Evolutionary conservation across 2,888 invertebrate species (phyloP), one percentile per base, ranked within the genome.

Genomic region (Conops quadrifasciatus): DNA sequence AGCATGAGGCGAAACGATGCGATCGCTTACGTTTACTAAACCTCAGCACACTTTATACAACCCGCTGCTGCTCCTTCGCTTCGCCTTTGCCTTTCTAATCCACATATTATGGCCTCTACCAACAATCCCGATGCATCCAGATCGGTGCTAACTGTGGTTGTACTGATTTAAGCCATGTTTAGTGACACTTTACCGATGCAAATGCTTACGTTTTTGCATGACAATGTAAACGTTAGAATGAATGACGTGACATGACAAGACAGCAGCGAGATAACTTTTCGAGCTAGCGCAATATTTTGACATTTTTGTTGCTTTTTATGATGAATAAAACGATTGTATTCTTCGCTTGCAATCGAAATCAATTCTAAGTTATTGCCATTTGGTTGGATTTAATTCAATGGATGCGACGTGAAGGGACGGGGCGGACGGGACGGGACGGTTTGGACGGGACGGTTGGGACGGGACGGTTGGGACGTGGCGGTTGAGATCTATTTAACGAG

Each of bases 151-250:
- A 53, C 15, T 45, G 16, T 21, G 1, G 70, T 71, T 60, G 70
- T 70, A 77, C 76, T 77, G 80, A 79, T 77, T 79, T 81, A 81
- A 81, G 81, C 81, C 81, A 81, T 81, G 36, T 80, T 81, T 81
- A 81, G 81, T 79, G 78, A 77, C 53, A 5, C 53, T 77, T 79
- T 79, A 77, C 77, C 77, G 78, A 71, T 79, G 78, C 80, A 80
- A 80, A 79, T 74, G 80, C 21, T 77, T 80, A 75, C 15, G 21
- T 66, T 66, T 66, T 73, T 71, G 58, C 71, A 74, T 74, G 72
- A 71, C 71, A 73, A 70, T 70, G 79, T 77, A 71, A 75, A 70
- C 77, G 36, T 36, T 36, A 7, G 36, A 36, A 36, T 36, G 36
- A 9, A 36, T 36, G 9, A 9, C 9, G 9, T 36, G 36, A 36